Evolutionary conservation across 2,888 invertebrate species (phyloP), one percentile per base, ranked within the genome.

Genomic region (Endotricha flammealis): DNA sequence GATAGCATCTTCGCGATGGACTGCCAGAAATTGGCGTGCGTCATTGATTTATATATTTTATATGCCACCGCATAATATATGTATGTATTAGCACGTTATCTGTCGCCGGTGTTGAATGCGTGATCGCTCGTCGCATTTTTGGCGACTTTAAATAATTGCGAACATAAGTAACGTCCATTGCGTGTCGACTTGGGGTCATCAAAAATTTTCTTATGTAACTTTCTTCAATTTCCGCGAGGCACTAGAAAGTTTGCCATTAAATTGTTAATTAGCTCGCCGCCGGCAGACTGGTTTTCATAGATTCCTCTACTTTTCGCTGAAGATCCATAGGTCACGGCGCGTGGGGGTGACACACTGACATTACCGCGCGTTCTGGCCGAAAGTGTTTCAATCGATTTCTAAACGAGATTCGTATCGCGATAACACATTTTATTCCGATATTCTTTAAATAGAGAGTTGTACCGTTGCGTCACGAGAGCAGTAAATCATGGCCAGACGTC

Each of bases 401-500:
- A 32, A 32, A 32, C 9, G 7, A n/a, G 22, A 23, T 13, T 12
- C 2, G 9, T 9, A 13, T 9, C 14, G 5, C 9, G 12, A 24
- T 25, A 25, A 9, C 17, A 16, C 9, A 6, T 32, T 13, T 23
- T 13, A 22, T 9, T 6, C 23, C 10, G 12, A 20, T 22, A 16
- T 16, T 16, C 16, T 16, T 20, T 22, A 4, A 8, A 17, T n/a
- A 8, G 10, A 20, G 6, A 12, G 17, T 10, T 30, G 17, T 16
- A 8, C 11, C 16, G 9, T 11, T n/a, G 20, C 28, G 20, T 34
- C 20, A 28, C 20, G 17, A 12, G 16, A 8, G 10, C 24, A 3
- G 28, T 39, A 28, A 36, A 39, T 36, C 29, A 36, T 24, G 31
- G 17, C 9, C 6, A 4, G 13, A 16, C 16, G 22, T 22, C 14